Percentiles rank a stretch among this genome's conserved stretches.
phyloP scores from a whole-genome alignment of 2,888 invertebrate species.

The Apodemia duryi region DNA sequence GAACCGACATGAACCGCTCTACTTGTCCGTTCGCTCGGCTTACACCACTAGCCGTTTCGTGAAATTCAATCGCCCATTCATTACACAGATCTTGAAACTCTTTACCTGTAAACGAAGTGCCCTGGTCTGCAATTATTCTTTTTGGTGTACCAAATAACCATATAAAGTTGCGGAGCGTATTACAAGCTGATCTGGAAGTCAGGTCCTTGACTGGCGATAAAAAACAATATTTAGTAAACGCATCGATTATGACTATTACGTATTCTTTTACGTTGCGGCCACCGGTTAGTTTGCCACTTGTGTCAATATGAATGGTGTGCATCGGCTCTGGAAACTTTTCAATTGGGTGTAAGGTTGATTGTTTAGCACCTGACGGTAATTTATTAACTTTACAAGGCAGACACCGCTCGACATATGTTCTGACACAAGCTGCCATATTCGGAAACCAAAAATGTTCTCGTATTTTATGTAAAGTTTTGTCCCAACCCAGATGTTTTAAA shows the following conservation, averaged over 20 bases:
- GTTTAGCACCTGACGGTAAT: constrained; percentile 22
- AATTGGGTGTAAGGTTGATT: constrained; percentile 26
- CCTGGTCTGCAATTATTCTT: no score
- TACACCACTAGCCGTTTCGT: no score
- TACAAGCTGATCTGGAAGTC: no score
- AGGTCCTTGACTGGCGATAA: no score
- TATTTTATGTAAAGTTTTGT: constrained; percentile 26
- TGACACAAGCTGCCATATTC: constrained; percentile 25
- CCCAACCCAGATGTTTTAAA: constrained; percentile 25
- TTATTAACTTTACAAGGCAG: constrained; percentile 25
- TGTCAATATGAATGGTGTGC: constrained; percentile 28
- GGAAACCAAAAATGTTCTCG: constrained; percentile 30
- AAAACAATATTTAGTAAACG: constrained; percentile 20
- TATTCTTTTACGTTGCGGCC: constrained; percentile 24
- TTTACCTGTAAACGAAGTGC: no score
- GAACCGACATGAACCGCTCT: no score
- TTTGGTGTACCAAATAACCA: no score
- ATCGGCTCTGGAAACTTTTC: constrained; percentile 28
- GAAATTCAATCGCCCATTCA: no score
- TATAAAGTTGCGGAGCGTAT: no score
- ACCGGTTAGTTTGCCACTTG: constrained; percentile 28
- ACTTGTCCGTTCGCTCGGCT: constrained; percentile 24
- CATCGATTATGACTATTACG: constrained; percentile 22
- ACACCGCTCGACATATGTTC: constrained; percentile 20
- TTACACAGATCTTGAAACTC: no score